phyloP scores from a whole-genome alignment of 2,113 vertebrate genomes.

The Sinocyclocheilus maitianheensis region DNA sequence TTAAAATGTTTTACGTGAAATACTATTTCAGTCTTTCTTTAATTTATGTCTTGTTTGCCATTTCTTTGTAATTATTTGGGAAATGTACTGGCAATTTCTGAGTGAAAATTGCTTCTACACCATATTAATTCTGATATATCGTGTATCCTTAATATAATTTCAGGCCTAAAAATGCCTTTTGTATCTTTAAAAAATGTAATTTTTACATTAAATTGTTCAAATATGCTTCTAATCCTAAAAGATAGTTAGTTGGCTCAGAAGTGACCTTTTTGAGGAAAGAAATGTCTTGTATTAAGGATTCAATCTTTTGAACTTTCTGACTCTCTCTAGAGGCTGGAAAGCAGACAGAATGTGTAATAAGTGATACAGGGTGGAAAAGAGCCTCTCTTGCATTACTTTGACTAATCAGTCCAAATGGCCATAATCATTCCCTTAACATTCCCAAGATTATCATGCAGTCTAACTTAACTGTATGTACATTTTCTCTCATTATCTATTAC shows the following conservation, averaged over 20 bases:
- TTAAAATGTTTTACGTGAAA: neutral
- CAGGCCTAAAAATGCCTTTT: neutral
- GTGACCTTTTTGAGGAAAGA: neutral
- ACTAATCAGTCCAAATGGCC: neutral
- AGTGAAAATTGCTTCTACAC: too few species aligned
- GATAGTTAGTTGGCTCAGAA: neutral
- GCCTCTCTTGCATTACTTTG: conserved; percentile 25
- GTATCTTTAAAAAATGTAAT: neutral
- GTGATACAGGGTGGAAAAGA: neutral
- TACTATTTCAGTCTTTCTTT: neutral
- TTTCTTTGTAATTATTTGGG: neutral
- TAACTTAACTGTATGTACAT: conserved; percentile 45
- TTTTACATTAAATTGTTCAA: neutral
- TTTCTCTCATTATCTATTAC: conserved; percentile 50
- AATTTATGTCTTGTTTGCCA: neutral
- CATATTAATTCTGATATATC: too few species aligned
- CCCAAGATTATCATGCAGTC: conserved; percentile 3
- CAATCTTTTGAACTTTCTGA: conserved; percentile 4
- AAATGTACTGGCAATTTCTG: too few species aligned
- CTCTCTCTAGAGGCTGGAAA: conserved; percentile 10
- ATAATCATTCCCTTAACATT: neutral
- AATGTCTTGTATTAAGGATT: conserved; percentile 11
- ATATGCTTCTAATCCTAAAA: neutral
- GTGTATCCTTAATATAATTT: neutral
- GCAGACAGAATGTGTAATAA: conserved; percentile 9